These are phyloP conservation scores for Bimastos eiseni DNA, from an alignment of 2,888 invertebrate genomes.

Conservation along the genomic window DNA sequence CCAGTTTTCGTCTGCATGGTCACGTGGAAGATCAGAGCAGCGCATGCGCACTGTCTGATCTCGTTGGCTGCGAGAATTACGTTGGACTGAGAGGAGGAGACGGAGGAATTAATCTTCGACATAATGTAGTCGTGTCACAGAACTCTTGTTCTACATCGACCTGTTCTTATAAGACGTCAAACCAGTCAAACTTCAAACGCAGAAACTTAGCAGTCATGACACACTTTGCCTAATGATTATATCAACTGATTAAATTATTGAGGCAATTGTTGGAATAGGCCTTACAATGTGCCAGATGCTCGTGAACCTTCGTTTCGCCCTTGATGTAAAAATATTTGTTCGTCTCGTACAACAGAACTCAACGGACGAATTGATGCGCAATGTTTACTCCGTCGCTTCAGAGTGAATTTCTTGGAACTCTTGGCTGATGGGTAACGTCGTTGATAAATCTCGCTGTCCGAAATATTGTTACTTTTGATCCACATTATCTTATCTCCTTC, in stretches of 20 bases:
- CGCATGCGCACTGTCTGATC: conserved; percentile 22
- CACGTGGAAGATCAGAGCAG: background rate
- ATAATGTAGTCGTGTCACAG: background rate
- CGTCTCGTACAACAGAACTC: background rate
- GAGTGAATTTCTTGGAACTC: no score
- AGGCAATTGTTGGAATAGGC: background rate
- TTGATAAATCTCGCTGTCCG: no score
- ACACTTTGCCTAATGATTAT: background rate
- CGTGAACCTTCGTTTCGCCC: no score
- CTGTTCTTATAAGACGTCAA: background rate
- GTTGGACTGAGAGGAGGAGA: background rate
- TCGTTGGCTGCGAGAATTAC: conserved; percentile 8
- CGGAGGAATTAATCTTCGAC: background rate
- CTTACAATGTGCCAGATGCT: background rate
- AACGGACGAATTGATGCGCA: background rate
- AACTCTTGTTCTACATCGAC: background rate
- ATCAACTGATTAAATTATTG: background rate
- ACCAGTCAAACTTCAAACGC: background rate
- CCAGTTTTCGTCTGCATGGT: conserved; percentile 17
- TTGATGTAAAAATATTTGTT: no score
- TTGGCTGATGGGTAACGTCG: no score
- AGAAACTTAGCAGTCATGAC: background rate
- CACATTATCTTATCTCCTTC: no score
- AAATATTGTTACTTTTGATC: no score
- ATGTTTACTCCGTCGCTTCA: no score